Conservation (phyloP, 2,888 invertebrate genomes). For the Polydrusus pterygomalis region DNA sequence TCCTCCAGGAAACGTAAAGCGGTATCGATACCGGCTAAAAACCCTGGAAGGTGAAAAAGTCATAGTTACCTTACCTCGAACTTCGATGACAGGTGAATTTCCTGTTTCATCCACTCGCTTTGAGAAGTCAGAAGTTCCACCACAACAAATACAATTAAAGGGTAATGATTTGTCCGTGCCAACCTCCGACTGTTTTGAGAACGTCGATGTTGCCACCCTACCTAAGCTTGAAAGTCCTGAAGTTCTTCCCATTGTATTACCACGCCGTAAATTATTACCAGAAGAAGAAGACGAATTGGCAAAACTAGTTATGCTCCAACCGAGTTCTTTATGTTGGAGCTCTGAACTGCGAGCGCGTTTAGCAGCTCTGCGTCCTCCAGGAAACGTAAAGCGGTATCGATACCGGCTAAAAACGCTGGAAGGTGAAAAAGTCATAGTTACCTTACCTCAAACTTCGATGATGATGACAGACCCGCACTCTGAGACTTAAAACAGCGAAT, state of each 20-base stretch:
- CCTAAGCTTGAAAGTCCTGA: too few relatives aligned
- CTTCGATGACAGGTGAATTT: too few relatives aligned
- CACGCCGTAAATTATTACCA: not conserved
- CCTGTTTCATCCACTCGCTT: too few relatives aligned
- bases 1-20: not conserved
- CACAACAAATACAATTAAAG: too few relatives aligned
- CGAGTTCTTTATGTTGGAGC: not conserved
- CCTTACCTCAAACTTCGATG: too few relatives aligned
- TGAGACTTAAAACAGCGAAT: too few relatives aligned
- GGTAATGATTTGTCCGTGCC: too few relatives aligned
- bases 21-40: not conserved
- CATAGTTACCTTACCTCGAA: not conserved
- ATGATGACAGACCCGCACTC: too few relatives aligned
- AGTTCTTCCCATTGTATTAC: not conserved
- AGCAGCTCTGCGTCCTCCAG: not conserved
- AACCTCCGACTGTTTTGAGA: too few relatives aligned
- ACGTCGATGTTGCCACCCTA: too few relatives aligned
- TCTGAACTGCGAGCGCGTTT: not conserved
- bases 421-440: not conserved
- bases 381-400: not conserved
- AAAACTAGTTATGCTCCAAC: not conserved
- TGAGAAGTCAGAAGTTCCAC: too few relatives aligned
- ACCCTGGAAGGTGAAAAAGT: not conserved
- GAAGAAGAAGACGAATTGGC: not conserved
- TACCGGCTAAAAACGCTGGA: not conserved